Evolutionary conservation across 2,113 vertebrate genomes (phyloP).

Genomic region (Sorex araneus): DNA sequence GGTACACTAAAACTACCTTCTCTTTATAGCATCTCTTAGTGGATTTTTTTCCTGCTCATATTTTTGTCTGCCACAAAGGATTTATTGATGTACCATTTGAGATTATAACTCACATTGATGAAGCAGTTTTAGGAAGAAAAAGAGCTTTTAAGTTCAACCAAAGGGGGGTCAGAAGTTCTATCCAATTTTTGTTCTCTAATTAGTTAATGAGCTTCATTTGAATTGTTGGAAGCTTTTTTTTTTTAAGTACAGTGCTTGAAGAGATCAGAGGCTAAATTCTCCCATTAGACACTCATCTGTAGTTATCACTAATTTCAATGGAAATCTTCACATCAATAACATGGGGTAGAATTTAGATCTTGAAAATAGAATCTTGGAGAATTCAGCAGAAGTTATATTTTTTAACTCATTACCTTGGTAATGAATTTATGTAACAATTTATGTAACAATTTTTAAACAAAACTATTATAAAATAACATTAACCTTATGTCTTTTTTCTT

Average conservation of each 20-base stretch:
- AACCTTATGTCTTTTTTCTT: constrained; percentile 57
- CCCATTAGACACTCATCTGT: constrained; percentile 36
- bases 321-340: constrained; percentile 34
- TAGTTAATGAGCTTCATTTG: constrained; percentile 54
- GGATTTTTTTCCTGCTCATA: background rate
- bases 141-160: background rate
- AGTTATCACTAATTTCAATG: constrained; percentile 42
- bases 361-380: constrained; percentile 19
- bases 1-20: background rate
- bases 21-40: background rate
- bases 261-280: constrained; percentile 30
- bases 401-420: background rate
- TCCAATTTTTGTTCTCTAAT: constrained; percentile 27
- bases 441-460: too few relatives aligned
- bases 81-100: constrained; percentile 47
- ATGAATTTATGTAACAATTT: background rate
- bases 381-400: background rate
- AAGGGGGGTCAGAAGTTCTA: background rate
- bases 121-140: constrained; percentile 25
- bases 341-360: background rate
- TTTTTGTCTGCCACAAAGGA: background rate
- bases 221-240: background rate
- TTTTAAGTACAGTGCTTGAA: constrained; percentile 43
- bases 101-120: constrained; percentile 21
- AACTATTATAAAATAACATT: constrained; percentile 20